phyloP scores from a whole-genome alignment of 2,797 vertebrate genomes.

The Parauchenoglanis ngamensis region DNA sequence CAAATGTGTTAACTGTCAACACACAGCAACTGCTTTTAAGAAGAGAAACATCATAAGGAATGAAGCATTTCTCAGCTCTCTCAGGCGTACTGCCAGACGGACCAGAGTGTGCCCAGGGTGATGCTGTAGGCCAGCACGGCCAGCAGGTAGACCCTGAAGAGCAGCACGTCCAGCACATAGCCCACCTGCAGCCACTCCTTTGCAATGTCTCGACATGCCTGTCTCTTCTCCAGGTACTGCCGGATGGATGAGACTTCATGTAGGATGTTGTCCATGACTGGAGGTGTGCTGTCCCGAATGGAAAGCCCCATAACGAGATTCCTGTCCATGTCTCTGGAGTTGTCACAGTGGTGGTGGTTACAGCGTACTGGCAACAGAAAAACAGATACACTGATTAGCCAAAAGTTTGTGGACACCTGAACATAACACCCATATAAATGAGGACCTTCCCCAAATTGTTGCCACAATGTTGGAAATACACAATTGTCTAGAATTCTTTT shows the following conservation, averaged over 20 bases:
- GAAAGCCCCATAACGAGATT: conserved; percentile 60
- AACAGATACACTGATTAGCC: neutral
- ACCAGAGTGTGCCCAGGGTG: conserved; percentile 90
- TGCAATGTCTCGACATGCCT: conserved; percentile 82
- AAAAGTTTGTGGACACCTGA: neutral
- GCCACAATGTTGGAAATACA: neutral
- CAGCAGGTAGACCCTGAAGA: conserved; percentile 88
- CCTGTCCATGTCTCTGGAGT: conserved; percentile 64
- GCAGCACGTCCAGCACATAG: conserved; percentile 88
- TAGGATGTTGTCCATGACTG: conserved; percentile 77
- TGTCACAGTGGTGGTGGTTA: conserved; percentile 75
- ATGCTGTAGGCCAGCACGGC: conserved; percentile 86
- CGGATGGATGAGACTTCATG: conserved; percentile 85
- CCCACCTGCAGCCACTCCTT: conserved; percentile 94
- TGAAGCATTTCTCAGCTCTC: neutral
- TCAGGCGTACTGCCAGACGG: conserved; percentile 86
- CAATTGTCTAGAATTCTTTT: neutral
- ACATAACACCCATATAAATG: neutral
- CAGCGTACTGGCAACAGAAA: conserved; percentile 71
- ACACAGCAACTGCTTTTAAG: conserved; percentile 26
- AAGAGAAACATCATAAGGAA: neutral
- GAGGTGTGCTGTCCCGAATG: conserved; percentile 64
- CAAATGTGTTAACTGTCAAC: conserved; percentile 28
- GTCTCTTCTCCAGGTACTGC: conserved; percentile 85
- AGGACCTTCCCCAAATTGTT: neutral